Evolutionary conservation across 2,888 invertebrate genomes (phyloP).

Genomic region (Homarus gammarus): DNA sequence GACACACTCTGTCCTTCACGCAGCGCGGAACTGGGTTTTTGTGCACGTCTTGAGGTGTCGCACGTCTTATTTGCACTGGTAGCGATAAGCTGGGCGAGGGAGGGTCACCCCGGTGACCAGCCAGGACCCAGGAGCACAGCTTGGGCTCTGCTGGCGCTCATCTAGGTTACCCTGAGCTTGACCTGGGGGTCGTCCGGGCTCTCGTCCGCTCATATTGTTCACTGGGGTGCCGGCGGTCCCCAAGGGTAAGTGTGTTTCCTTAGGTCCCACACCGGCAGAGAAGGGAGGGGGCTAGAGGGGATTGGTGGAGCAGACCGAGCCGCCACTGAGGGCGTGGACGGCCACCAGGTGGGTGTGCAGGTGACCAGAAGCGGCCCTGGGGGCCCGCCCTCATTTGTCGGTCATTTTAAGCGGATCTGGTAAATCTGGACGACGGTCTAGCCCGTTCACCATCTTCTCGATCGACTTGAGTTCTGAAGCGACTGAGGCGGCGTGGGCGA

Average conservation of each 20-base stretch:
- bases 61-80: slow-evolving; percentile 63
- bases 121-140: slow-evolving; percentile 14
- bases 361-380: slow-evolving; percentile 57
- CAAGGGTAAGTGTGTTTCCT: slow-evolving; percentile 35
- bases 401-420: slow-evolving; percentile 73
- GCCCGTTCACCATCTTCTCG: slow-evolving; percentile 97
- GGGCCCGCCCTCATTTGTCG: slow-evolving; percentile 76
- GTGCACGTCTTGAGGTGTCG: slow-evolving; percentile 60
- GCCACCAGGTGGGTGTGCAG: slow-evolving; percentile 74
- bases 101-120: slow-evolving; percentile 15
- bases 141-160: slow-evolving; percentile 34
- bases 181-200: slow-evolving; percentile 51
- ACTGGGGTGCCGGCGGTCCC: slow-evolving; percentile 44
- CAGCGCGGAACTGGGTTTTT: slow-evolving; percentile 58
- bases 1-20: slow-evolving; percentile 61
- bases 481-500: slow-evolving; percentile 81
- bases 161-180: slow-evolving; percentile 45
- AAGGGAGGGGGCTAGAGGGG: slow-evolving; percentile 54
- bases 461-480: slow-evolving; percentile 94
- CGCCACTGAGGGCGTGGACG: slow-evolving; percentile 72
- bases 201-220: slow-evolving; percentile 31
- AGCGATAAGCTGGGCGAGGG: slow-evolving; percentile 32
- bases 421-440: slow-evolving; percentile 82
- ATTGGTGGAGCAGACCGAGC: slow-evolving; percentile 72
- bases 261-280: slow-evolving; percentile 8